A percentile compares a stretch with the other conserved stretches of the same genome.
Conservation (phyloP, 2,888 invertebrate species). For the Xestobium rufovillosum region DNA sequence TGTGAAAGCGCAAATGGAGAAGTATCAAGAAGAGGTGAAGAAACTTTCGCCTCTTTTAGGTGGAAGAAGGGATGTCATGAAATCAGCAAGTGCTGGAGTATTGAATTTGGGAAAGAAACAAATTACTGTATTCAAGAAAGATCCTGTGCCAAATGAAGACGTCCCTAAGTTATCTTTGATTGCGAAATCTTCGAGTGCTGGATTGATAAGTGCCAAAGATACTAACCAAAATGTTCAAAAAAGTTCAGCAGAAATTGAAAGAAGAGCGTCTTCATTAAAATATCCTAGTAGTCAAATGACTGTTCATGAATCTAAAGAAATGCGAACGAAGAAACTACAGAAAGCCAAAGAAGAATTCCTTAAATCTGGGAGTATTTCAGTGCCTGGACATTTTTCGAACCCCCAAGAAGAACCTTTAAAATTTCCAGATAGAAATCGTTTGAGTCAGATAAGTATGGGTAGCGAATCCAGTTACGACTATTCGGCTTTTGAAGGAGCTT, state of each 20-base stretch:
- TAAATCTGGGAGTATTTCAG: conserved; percentile 22
- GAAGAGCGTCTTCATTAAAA: not conserved
- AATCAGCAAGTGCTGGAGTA: conserved; percentile 53
- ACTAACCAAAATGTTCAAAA: conserved; percentile 5
- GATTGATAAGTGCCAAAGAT: conserved; percentile 3
- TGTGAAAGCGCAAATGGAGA: conserved; percentile 47
- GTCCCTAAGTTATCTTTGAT: conserved; percentile 21
- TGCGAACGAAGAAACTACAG: conserved; percentile 54
- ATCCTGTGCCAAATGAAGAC: conserved; percentile 12
- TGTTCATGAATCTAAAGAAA: conserved; percentile 31
- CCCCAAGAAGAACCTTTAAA: conserved; percentile 24
- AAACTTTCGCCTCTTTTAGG: conserved; percentile 35
- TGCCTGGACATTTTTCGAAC: conserved; percentile 23
- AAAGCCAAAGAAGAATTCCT: conserved; percentile 69
- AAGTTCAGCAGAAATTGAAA: conserved; percentile 10
- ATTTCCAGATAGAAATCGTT: conserved; percentile 36
- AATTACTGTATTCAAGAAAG: conserved; percentile 40
- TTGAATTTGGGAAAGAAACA: conserved; percentile 30
- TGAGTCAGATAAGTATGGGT: conserved; percentile 57
- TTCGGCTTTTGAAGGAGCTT: conserved; percentile 39
- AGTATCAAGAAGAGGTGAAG: conserved; percentile 43
- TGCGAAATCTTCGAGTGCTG: conserved; percentile 39
- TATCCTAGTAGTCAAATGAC: conserved; percentile 7
- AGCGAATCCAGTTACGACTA: conserved; percentile 49
- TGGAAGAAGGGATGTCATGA: conserved; percentile 52